Evolutionary conservation across 2,113 vertebrate species (phyloP).

Genomic region (Alethe castanea): DNA sequence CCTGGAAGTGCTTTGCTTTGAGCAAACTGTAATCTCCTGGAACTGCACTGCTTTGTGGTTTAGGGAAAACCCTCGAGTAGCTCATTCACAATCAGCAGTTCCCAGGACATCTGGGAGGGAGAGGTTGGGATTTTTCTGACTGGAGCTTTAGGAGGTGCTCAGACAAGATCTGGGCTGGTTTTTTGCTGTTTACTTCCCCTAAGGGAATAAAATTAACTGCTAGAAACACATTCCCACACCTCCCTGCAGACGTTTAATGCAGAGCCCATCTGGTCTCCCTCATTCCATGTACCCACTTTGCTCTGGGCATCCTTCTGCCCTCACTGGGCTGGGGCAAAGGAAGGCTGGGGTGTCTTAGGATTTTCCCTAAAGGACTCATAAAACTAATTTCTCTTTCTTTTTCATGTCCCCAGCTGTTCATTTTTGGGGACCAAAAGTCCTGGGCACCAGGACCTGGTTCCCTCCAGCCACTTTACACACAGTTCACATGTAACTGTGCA

Average conservation of each 20-base stretch:
- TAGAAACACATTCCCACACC: background rate
- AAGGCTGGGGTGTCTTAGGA: background rate
- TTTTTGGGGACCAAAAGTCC: background rate
- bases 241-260: background rate
- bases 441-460: background rate
- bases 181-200: background rate
- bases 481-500: background rate
- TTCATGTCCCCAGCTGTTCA: background rate
- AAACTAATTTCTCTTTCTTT: background rate
- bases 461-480: background rate
- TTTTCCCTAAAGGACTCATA: background rate
- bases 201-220: background rate
- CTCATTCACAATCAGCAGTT: background rate
- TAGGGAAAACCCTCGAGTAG: background rate
- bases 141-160: background rate
- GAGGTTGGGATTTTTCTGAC: background rate
- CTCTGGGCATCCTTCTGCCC: background rate
- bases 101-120: background rate
- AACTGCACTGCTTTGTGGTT: background rate
- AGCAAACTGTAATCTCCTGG: background rate
- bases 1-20: background rate
- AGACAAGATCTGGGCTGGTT: background rate
- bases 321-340: background rate
- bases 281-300: rapidly evolving
- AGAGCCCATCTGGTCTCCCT: background rate